Base-by-base conservation (phyloP, 2,888 invertebrate species). In the Aphidoletes aphidimyza region DNA sequence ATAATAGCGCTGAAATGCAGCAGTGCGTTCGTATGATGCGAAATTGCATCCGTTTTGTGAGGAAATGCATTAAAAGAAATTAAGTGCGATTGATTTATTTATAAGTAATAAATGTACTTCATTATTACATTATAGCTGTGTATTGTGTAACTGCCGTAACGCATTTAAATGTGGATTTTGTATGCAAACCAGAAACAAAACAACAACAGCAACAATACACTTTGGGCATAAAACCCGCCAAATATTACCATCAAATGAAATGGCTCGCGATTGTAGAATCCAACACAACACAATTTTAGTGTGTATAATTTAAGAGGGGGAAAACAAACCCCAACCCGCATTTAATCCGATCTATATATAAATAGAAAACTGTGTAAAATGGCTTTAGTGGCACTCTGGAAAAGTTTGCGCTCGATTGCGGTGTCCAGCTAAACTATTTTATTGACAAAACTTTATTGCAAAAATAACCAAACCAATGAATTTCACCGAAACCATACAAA, bases 11-110 rank as follows among this genome's bases (percentile, higher is more conserved):
- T 26, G 5, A 69, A 3, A 69, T 22, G 6, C 14, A 14, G 6
- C 14, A 30, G 30, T 69, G 34, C 69, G 30, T 30, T 34, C 0
- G n/a, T n/a, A n/a, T n/a, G n/a, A n/a, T n/a, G n/a, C n/a, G n/a
- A n/a, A n/a, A n/a, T n/a, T n/a, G 69, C 69, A 69, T 69, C 69
- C 69, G 69, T 30, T 69, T 69, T 11, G n/a, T n/a, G 8, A 69
- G 69, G 69, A 69, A 69, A 69, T 69, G 69, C 69, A 69, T 69
- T 69, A 69, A 69, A 69, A 69, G 69, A 69, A 69, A 30, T 69
- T 69, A 69, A 69, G 69, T 69, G 69, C 69, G 69, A 69, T 69
- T 69, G 69, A 69, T 69, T 69, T 69, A 69, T 69, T 69, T 30
- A 69, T 69, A 69, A 69, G 69, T 69, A 30, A 69, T 69, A 34